Conservation (phyloP, 2,797 vertebrate species). For the Sebastes miniatus region DNA sequence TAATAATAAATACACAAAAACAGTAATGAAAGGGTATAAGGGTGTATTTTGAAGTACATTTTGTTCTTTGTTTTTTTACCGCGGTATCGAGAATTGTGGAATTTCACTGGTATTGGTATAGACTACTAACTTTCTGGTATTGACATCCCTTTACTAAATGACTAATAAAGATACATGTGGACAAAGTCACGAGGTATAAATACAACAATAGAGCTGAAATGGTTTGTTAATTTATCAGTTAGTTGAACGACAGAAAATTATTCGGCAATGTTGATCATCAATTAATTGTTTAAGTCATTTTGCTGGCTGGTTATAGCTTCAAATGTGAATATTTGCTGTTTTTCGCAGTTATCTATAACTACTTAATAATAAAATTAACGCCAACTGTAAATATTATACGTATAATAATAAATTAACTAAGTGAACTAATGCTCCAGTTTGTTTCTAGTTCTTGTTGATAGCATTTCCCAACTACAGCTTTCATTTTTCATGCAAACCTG, state of each 20-base stretch:
- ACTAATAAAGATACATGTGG: not conserved
- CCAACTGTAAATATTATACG: not conserved
- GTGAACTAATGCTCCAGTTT: not conserved
- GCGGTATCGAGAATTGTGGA: no score
- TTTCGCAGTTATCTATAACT: not conserved
- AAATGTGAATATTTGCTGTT: not conserved
- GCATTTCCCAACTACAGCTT: not conserved
- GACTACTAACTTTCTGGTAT: no score
- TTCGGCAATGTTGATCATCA: not conserved
- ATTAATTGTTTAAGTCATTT: not conserved
- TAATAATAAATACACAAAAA: no score
- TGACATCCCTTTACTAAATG: not conserved
- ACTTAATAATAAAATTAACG: not conserved
- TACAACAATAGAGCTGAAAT: not conserved
- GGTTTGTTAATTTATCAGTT: not conserved
- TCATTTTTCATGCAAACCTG: not conserved
- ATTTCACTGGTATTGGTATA: no score
- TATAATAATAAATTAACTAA: not conserved
- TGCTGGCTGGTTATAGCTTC: not conserved
- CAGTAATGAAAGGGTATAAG: no score
- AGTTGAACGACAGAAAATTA: not conserved
- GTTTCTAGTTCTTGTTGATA: not conserved
- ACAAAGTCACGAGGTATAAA: not conserved
- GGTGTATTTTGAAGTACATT: no score
- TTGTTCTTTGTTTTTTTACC: no score